A percentile compares a stretch with the other conserved stretches of the same genome.
These are phyloP conservation scores for Conus ventricosus DNA, from an alignment of 1,140 invertebrate species.

Conservation along the genomic window DNA sequence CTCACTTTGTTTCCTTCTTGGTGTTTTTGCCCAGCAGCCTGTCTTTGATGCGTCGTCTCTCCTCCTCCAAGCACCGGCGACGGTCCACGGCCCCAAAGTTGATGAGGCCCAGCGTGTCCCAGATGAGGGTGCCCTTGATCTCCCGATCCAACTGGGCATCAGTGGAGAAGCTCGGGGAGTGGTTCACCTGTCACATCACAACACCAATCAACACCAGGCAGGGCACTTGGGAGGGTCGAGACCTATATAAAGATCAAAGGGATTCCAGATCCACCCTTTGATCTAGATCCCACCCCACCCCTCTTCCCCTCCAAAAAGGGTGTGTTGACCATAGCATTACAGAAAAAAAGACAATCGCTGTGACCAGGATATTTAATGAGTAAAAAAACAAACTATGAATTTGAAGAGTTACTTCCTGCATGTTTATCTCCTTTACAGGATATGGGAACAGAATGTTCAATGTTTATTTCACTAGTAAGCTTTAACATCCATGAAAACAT, in stretches of 20 bases:
- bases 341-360: no score
- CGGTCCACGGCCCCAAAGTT: conserved; percentile 88
- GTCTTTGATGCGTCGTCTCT: conserved; percentile 73
- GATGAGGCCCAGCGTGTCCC: conserved; percentile 88
- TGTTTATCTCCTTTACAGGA: no score
- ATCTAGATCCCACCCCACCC: no score
- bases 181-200: conserved; percentile 81
- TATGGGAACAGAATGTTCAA: no score
- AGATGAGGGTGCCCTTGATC: conserved; percentile 88
- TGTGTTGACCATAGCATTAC: neutral
- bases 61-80: conserved; percentile 81
- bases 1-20: conserved; percentile 73
- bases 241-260: neutral
- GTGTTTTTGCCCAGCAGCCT: conserved; percentile 71
- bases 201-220: neutral
- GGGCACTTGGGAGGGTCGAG: neutral
- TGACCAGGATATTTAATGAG: no score
- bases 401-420: no score
- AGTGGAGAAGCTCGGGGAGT: conserved; percentile 93
- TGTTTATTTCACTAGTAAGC: no score
- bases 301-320: neutral
- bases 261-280: neutral
- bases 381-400: no score
- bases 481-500: no score
- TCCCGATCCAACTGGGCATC: conserved; percentile 88